Base-by-base conservation (phyloP, 2,888 invertebrate genomes). In the Escarpia spicata region DNA sequence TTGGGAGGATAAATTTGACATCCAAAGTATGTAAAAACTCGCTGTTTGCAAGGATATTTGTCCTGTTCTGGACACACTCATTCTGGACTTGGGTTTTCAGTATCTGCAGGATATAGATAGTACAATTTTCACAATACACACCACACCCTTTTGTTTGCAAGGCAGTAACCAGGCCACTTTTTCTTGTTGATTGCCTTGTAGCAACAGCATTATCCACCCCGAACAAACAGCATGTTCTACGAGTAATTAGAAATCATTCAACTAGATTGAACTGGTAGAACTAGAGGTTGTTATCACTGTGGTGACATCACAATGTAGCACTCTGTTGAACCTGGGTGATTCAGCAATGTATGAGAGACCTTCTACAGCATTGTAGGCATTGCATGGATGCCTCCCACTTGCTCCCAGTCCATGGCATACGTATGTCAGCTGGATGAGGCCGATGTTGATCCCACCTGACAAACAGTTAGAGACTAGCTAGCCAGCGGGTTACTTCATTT, bases 151-250 rank as follows among this genome's bases (percentile, higher is more conserved):
- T 75, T 19, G 75, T 75, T 75, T 75, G 75, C 26, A 15, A 75
- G 75, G 75, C 75, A 75, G 19, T 75, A 75, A 75, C 75, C 75
- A 26, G 75, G 75, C 75, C 75, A 75, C 75, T 75, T 75, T 60
- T 75, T 75, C 26, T 26, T 26, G 75, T 26, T n/a, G 19, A 75
- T 75, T 75, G 19, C 75, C 26, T 4, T 75, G 75, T 75, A 75
- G n/a, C 75, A 75, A 75, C 75, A 26, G 19, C 75, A 75, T 75
- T 75, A n/a, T 75, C 75, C 6, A 26, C n/a, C 52, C 75, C 0
- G 75, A 75, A 75, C 75, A 75, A 75, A 75, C 19, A 75, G 75
- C 26, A 75, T 75, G 75, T 75, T 75, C n/a, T 75, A 75, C 75
- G 3, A 75, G n/a, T 75, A 75, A 75, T 75, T 75, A 75, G n/a